A percentile compares a stretch with the other conserved stretches of the same genome.
Conservation (phyloP, 2,888 invertebrate genomes). For the Aleiodes testaceus region DNA sequence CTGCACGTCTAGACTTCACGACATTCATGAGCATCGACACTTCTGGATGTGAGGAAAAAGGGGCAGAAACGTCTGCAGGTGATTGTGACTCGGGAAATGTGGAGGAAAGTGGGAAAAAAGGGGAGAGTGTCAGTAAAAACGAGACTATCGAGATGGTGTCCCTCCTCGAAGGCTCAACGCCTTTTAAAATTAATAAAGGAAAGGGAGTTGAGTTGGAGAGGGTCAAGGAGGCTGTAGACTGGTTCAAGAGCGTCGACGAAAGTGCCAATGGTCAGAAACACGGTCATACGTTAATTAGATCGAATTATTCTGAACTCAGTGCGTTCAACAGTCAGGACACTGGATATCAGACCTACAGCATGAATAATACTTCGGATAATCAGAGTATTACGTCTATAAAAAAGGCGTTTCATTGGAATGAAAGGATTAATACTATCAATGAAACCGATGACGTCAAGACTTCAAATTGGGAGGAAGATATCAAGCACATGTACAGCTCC, state of each 20-base stretch:
- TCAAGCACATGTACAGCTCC: slow-evolving; percentile 64
- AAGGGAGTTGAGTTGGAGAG: slow-evolving; percentile 44
- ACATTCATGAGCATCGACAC: slow-evolving; percentile 64
- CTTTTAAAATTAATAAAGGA: slow-evolving; percentile 40
- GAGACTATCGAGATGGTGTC: slow-evolving; percentile 53
- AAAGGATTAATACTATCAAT: slow-evolving; percentile 54
- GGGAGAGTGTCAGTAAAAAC: slow-evolving; percentile 6
- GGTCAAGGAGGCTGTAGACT: slow-evolving; percentile 50
- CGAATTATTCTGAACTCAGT: slow-evolving; percentile 55
- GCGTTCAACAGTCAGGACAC: slow-evolving; percentile 64
- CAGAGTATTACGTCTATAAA: slow-evolving; percentile 55
- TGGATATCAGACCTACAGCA: slow-evolving; percentile 68
- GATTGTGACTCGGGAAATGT: background rate
- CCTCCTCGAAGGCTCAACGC: slow-evolving; percentile 48
- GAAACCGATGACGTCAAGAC: slow-evolving; percentile 56
- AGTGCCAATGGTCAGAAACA: slow-evolving; percentile 54
- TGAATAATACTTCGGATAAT: slow-evolving; percentile 61
- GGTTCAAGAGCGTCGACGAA: slow-evolving; percentile 56
- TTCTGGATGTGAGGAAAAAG: slow-evolving; percentile 48
- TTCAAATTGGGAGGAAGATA: slow-evolving; percentile 64
- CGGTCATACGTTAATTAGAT: slow-evolving; percentile 58
- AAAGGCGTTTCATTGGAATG: slow-evolving; percentile 56
- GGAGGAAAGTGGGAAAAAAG: background rate
- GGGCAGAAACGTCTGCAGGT: slow-evolving; percentile 38
- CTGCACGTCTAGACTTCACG: slow-evolving; percentile 61